Base-by-base conservation (phyloP, 2,113 vertebrate genomes). In the Eclectus roratus region DNA sequence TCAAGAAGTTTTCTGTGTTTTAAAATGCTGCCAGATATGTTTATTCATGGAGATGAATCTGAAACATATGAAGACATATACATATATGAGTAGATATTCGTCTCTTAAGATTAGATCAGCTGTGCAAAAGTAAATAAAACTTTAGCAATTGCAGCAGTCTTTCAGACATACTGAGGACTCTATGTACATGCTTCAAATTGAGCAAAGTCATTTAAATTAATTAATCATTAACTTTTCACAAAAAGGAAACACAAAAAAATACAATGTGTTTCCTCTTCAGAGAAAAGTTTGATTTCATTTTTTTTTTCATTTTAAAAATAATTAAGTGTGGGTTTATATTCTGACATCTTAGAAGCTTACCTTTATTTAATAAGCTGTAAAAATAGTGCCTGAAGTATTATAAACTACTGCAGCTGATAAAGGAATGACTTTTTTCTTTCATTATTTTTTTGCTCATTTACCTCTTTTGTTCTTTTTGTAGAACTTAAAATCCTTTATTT, bases 341-440 rank as follows among this genome's bases (percentile, higher is more conserved):
- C 64, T 74, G 11, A 17, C 14, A 47, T 13, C 74, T 81, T 50
- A 93, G 35, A 64, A 71, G 21, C 5, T 7, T 37, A 73, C 5
- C 13, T 53, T 8, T 7, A 80, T 73, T 71, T n/a, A 52, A 58
- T 41, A 68, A 64, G 17, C 9, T 84, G 25, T 25, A 55, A 86
- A 72, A 81, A 66, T 53, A 52, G 12, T 44, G 4, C 6, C 52
- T 72, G 10, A 76, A 47, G 21, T 69, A 69, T 37, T 84, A 52
- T 46, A 74, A 83, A 64, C 11, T 70, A 52, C 43, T 56, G 1
- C 10, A 74, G 35, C 16, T 66, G 41, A 78, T 39, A 76, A 82
- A 69, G 2, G 0, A 73, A 64, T 29, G 37, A 11, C 1, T 10
- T 41, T 61, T 33, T 33, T 39, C 0, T 4, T 11, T 9, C 56